phyloP scores from a whole-genome alignment of 2,113 vertebrate species.

The Tor tambroides region DNA sequence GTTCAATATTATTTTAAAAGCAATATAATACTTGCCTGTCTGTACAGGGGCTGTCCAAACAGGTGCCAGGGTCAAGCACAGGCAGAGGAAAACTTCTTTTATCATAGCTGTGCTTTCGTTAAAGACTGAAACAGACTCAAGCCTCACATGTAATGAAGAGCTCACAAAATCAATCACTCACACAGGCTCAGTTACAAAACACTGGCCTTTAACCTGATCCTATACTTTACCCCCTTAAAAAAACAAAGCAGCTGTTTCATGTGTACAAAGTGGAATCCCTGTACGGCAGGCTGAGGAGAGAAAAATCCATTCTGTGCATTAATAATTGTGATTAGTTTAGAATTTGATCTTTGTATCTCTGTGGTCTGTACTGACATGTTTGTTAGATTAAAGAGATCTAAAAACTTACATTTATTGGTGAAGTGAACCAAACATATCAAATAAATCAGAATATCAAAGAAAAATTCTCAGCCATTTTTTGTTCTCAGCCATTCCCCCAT shows the following conservation, averaged over 20 bases:
- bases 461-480: not conserved
- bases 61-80: slow-evolving; percentile 62
- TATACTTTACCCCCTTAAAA: slow-evolving; percentile 20
- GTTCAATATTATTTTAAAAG: not conserved
- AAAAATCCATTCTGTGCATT: not conserved
- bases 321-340: not conserved
- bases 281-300: not conserved
- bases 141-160: slow-evolving; percentile 8
- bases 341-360: not conserved
- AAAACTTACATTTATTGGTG: not conserved
- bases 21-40: slow-evolving; percentile 62
- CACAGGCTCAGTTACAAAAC: not conserved
- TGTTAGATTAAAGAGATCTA: not conserved
- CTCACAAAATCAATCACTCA: slow-evolving; percentile 2
- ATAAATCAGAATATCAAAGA: not conserved
- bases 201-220: slow-evolving; percentile 59
- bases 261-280: not conserved
- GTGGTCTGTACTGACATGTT: not conserved
- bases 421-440: not conserved
- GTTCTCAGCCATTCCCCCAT: not conserved
- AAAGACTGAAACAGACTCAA: slow-evolving; percentile 38
- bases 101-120: slow-evolving; percentile 51
- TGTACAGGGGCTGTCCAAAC: slow-evolving; percentile 40
- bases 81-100: slow-evolving; percentile 60
- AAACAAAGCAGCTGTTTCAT: slow-evolving; percentile 27